phyloP scores from a whole-genome alignment of 2,113 vertebrate species.

The Xiphophorus couchianus region DNA sequence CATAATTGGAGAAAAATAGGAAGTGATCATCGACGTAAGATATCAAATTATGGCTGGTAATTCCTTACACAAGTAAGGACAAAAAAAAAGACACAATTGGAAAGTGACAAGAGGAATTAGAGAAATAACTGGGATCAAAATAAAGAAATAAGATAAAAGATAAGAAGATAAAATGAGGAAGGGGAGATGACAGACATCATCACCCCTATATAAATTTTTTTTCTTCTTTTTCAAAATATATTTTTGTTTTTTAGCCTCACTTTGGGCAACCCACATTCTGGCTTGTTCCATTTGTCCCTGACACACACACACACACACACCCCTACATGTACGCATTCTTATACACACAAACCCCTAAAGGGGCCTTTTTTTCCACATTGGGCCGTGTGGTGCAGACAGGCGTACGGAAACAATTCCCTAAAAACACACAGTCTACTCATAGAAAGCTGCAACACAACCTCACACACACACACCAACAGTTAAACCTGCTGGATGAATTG shows the following conservation, averaged over 20 bases:
- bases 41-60: neutral
- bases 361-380: conserved; percentile 75
- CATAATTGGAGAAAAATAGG: conserved; percentile 11
- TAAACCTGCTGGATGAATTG: conserved; percentile 79
- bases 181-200: conserved; percentile 42
- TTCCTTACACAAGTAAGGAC: neutral
- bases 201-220: conserved; percentile 30
- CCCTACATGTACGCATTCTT: conserved; percentile 21
- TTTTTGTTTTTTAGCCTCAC: conserved; percentile 76
- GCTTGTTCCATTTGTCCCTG: neutral
- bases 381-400: conserved; percentile 77
- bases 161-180: neutral
- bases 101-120: neutral
- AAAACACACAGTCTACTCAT: conserved; percentile 74
- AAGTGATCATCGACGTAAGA: conserved; percentile 24
- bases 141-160: neutral
- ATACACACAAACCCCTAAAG: conserved; percentile 64
- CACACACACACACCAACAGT: conserved; percentile 55
- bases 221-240: conserved; percentile 31
- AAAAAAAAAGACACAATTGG: neutral
- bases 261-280: conserved; percentile 52
- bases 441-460: conserved; percentile 58
- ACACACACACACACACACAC: conserved; percentile 51
- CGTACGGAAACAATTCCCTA: conserved; percentile 77
- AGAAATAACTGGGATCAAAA: neutral